Evolutionary conservation across 2,888 invertebrate species (phyloP).

Genomic region (Glaucopsyche alexis): DNA sequence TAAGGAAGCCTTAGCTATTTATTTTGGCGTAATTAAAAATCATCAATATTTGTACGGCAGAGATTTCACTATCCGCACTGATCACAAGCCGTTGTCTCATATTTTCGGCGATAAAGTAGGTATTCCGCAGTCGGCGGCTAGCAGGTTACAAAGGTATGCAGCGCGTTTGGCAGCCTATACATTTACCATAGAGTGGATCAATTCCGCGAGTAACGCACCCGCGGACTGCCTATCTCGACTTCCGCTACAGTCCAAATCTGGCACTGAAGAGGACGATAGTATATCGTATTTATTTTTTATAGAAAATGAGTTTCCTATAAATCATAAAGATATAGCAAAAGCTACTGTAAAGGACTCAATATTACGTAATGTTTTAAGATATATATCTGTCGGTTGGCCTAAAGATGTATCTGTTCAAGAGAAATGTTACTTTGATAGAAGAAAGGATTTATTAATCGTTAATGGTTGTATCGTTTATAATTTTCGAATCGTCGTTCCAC

Average conservation of each 20-base stretch:
- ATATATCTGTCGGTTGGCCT: too few species aligned
- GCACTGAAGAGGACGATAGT: neutral
- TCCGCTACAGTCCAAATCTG: neutral
- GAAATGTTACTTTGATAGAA: too few species aligned
- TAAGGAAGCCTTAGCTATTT: conserved; percentile 43
- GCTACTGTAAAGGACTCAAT: too few species aligned
- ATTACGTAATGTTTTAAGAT: too few species aligned
- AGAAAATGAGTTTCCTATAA: conserved; percentile 1
- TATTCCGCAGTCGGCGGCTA: too few species aligned
- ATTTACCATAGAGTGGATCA: neutral
- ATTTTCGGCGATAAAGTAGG: conserved; percentile 34
- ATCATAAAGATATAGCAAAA: too few species aligned
- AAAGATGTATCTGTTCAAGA: too few species aligned
- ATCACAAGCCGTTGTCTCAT: conserved; percentile 36
- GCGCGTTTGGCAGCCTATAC: neutral
- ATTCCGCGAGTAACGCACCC: conserved; percentile 1
- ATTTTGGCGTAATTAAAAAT: conserved; percentile 40
- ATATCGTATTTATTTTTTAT: neutral
- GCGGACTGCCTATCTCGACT: neutral
- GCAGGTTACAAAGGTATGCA: conserved; percentile 33
- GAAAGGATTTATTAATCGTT: too few species aligned
- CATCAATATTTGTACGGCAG: conserved; percentile 44
- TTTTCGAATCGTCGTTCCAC: too few species aligned
- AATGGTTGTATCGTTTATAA: too few species aligned
- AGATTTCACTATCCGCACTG: conserved; percentile 35